Evolutionary conservation across 2,113 vertebrate genomes (phyloP).

Genomic region (Gopherus flavomarginatus): DNA sequence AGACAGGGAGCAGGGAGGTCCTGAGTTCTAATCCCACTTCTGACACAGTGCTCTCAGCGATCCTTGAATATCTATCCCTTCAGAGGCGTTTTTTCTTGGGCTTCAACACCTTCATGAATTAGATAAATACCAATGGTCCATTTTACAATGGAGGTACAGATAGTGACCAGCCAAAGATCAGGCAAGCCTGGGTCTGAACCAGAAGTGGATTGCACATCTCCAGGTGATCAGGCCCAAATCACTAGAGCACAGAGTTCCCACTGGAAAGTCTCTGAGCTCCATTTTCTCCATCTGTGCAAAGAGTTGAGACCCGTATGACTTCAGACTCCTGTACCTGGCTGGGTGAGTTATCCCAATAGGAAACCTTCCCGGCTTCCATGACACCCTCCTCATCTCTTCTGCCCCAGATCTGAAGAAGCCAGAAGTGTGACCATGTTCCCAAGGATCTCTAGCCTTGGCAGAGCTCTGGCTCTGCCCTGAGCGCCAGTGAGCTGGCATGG

Average conservation of each 20-base stretch:
- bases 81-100: background rate
- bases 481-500: background rate
- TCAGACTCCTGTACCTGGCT: background rate
- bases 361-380: background rate
- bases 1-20: background rate
- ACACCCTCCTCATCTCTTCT: background rate
- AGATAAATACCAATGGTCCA: background rate
- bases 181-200: background rate
- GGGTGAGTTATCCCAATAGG: background rate
- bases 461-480: background rate
- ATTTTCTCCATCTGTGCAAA: background rate
- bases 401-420: background rate
- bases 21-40: background rate
- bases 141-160: background rate
- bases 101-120: background rate
- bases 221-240: background rate
- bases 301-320: too few species aligned
- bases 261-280: background rate
- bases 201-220: background rate
- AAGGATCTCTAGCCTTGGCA: rapidly evolving
- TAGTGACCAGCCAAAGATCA: background rate
- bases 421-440: background rate
- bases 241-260: background rate
- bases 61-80: background rate
- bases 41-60: background rate